Base-by-base conservation (phyloP, 2,797 vertebrate genomes). In the Erithacus rubecula region DNA sequence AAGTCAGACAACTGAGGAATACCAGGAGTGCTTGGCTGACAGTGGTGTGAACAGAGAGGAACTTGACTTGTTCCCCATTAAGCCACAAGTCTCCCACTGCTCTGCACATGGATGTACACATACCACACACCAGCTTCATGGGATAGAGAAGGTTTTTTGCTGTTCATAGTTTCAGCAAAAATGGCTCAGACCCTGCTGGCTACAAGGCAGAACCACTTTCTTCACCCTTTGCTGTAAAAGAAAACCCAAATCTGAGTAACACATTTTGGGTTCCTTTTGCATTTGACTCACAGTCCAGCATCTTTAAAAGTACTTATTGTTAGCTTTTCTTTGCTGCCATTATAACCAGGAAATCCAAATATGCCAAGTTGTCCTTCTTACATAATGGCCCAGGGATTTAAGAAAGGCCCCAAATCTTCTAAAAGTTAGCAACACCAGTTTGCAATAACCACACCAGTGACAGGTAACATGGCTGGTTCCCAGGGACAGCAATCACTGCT, bases 41-140 rank as follows among this genome's bases (percentile, higher is more conserved):
- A 39, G 18, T 21, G 9, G 10, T 47, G 39, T 32, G 44, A 79
- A 64, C 65, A 71, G 51, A 41, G 70, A 62, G 27, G 15, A 90
- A 47, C 10, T 36, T 10, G 18, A 58, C 15, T 41, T 4, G 2
- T 18, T 72, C 15, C 10, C 10, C 20, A 8, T 58, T 5, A 30
- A 36, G 22, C 15, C 74, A 44, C 12, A 20, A 58, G 8, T 34
- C 19, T 24, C 69, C 65, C 29, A 11, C 11, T 30, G 30, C 67
- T 69, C 37, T 83, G 36, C 22, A 46, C 2, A 1, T 12, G 5
- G 39, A 30, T 10, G 11, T 2, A 4, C 11, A 15, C 0, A 1
- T 11, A 46, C 18, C n/a, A 65, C 46, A 46, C 11, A 8, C 10
- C 10, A 5, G 9, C 30, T 87, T 59, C 49, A n/a, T 5, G 11